Evolutionary conservation across 2,888 invertebrate genomes (phyloP).

Genomic region (Gari tellinella): DNA sequence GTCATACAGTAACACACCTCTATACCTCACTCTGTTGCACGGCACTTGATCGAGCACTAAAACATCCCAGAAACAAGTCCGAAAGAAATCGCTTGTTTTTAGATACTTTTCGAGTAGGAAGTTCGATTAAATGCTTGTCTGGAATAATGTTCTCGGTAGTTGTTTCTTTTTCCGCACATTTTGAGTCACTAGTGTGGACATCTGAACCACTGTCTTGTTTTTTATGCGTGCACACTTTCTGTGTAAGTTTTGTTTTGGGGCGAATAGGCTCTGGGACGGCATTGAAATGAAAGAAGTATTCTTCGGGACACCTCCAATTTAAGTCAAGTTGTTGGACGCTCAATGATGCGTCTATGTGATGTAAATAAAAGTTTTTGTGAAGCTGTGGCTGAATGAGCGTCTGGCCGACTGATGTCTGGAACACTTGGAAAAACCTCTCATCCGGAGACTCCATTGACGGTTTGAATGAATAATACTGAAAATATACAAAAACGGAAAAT

Average conservation of each 20-base stretch:
- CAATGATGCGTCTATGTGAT: constrained; percentile 51
- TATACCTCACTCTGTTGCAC: too few relatives aligned
- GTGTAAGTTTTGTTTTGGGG: background rate
- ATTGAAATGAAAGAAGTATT: constrained; percentile 56
- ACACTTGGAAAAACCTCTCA: constrained; percentile 46
- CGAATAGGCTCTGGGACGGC: constrained; percentile 37
- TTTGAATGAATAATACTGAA: constrained; percentile 40
- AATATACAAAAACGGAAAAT: constrained; percentile 1
- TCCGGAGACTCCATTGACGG: constrained; percentile 37
- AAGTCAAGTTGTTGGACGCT: constrained; percentile 49
- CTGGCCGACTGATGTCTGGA: constrained; percentile 38
- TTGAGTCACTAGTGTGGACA: background rate
- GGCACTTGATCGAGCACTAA: constrained; percentile 24
- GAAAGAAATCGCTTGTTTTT: constrained; percentile 35
- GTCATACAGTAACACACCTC: too few relatives aligned
- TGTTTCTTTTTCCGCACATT: constrained; percentile 2
- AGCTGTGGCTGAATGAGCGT: constrained; percentile 46
- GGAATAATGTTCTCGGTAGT: constrained; percentile 1
- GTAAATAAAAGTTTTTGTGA: constrained; percentile 53
- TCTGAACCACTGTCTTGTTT: background rate
- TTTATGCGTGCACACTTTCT: constrained; percentile 41
- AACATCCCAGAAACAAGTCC: constrained; percentile 48
- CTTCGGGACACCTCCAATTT: constrained; percentile 57
- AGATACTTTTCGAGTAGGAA: constrained; percentile 12
- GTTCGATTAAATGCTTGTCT: constrained; percentile 1